Percentiles rank a stretch among this genome's conserved stretches.
phyloP scores from a whole-genome alignment of 2,888 invertebrate species.

The Achlya flavicornis region DNA sequence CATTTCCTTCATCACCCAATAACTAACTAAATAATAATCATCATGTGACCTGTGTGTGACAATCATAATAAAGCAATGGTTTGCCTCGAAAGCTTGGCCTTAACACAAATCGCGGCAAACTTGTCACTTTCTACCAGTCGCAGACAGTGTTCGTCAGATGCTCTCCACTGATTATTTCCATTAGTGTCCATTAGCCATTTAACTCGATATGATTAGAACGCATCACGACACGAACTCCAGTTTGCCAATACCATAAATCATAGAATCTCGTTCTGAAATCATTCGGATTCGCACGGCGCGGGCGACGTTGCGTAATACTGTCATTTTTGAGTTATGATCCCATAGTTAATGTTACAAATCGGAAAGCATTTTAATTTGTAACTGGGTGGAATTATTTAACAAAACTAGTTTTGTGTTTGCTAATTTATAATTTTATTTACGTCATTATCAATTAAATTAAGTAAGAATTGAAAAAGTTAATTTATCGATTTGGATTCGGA shows the following conservation, averaged over 20 bases:
- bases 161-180: conserved; percentile 76
- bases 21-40: too few relatives aligned
- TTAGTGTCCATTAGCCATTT: conserved; percentile 81
- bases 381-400: conserved; percentile 20
- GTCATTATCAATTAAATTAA: background rate
- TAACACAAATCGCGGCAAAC: conserved; percentile 54
- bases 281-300: conserved; percentile 49
- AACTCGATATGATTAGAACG: conserved; percentile 78
- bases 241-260: conserved; percentile 74
- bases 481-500: too few relatives aligned
- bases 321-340: conserved; percentile 38
- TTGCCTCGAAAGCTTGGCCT: conserved; percentile 43
- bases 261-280: conserved; percentile 52
- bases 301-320: conserved; percentile 47
- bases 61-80: background rate
- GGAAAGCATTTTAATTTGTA: conserved; percentile 5
- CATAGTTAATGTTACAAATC: conserved; percentile 42
- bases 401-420: conserved; percentile 37
- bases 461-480: too few relatives aligned
- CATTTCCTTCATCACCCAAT: too few relatives aligned
- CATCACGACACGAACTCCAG: conserved; percentile 65
- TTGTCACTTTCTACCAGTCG: conserved; percentile 74
- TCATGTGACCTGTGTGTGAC: too few relatives aligned
- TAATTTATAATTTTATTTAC: conserved; percentile 14
- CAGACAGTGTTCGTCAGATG: conserved; percentile 72